phyloP scores from a whole-genome alignment of 2,797 vertebrate species.

The Girardinus metallicus region DNA sequence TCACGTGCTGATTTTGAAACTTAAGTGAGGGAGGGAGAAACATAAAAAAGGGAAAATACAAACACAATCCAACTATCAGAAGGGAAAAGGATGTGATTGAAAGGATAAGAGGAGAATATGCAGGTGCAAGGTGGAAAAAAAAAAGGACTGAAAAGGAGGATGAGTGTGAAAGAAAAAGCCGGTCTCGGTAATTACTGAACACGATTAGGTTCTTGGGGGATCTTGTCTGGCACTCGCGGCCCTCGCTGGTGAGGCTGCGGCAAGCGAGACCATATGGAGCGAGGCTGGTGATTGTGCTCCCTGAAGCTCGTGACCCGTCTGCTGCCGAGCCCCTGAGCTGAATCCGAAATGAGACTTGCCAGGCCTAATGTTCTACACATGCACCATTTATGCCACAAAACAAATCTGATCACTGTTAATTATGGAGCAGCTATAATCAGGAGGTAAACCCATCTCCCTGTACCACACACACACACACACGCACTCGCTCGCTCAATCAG shows the following conservation, averaged over 20 bases:
- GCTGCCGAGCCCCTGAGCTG: slow-evolving; percentile 98
- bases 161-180: slow-evolving; percentile 46
- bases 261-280: slow-evolving; percentile 98
- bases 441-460: slow-evolving; percentile 64
- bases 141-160: slow-evolving; percentile 23
- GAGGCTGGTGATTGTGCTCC: slow-evolving; percentile 97
- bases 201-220: slow-evolving; percentile 99
- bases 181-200: slow-evolving; percentile 98
- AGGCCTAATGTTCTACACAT: slow-evolving; percentile 99
- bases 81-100: slow-evolving; percentile 29
- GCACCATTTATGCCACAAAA: slow-evolving; percentile 99
- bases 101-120: slow-evolving; percentile 41
- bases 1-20: slow-evolving; percentile 85
- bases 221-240: slow-evolving; percentile 95
- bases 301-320: slow-evolving; percentile 99
- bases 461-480: slow-evolving; percentile 46
- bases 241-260: slow-evolving; percentile 88
- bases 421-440: slow-evolving; percentile 97
- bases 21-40: slow-evolving; percentile 74
- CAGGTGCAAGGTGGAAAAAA: slow-evolving; percentile 55
- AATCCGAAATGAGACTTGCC: slow-evolving; percentile 98
- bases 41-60: slow-evolving; percentile 26
- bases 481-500: slow-evolving; percentile 28
- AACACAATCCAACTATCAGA: slow-evolving; percentile 33
- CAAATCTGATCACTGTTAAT: slow-evolving; percentile 99